A percentile compares a stretch with the other conserved stretches of the same genome.
Conservation (phyloP, 2,113 vertebrate species). For the Paramormyrops kingsleyae region DNA sequence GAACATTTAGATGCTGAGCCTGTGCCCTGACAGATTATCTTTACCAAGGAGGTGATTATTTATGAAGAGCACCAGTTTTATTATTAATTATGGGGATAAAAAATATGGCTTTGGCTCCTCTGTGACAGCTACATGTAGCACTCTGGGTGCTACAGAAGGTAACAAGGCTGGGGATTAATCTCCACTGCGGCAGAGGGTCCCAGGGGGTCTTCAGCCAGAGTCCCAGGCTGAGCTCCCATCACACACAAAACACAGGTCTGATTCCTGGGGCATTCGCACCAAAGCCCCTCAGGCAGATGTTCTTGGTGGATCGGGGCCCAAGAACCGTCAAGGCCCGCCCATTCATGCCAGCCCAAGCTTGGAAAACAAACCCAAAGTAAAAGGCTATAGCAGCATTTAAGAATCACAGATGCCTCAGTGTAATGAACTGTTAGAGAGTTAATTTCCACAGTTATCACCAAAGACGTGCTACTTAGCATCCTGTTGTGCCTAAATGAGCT, state of each 20-base stretch:
- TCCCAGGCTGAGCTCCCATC: neutral
- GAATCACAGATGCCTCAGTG: neutral
- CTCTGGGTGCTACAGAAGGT: neutral
- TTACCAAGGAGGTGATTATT: neutral
- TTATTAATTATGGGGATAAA: neutral
- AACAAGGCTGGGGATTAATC: neutral
- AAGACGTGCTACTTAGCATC: neutral
- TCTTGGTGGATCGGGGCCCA: no score
- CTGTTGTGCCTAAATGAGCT: conserved; percentile 10
- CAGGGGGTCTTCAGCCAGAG: neutral
- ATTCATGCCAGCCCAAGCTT: neutral
- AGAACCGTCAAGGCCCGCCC: neutral
- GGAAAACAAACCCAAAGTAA: neutral
- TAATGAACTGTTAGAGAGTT: conserved; percentile 16
- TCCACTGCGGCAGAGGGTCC: neutral
- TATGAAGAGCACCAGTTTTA: neutral
- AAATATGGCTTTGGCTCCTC: neutral
- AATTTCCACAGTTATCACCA: conserved; percentile 3
- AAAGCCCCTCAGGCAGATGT: neutral
- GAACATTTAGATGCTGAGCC: neutral
- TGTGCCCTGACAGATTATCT: neutral
- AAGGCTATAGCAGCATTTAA: neutral
- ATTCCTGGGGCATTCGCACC: neutral
- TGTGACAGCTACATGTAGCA: neutral
- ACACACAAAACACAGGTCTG: neutral